Percentiles rank a stretch among this genome's conserved stretches.
phyloP scores from a whole-genome alignment of 2,888 invertebrate species.

The Clivina fossor region DNA sequence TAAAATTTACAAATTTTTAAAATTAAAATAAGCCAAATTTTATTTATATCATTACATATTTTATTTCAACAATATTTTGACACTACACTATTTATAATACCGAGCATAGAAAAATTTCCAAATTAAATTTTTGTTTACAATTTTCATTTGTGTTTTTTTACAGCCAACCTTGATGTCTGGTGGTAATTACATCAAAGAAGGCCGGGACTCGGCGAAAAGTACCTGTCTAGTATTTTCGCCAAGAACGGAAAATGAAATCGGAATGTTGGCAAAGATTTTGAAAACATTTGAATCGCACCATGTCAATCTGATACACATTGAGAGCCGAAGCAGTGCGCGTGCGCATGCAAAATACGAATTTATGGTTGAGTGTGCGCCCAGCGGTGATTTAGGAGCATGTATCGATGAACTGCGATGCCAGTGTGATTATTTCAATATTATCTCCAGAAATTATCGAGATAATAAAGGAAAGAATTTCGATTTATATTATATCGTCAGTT shows the following conservation, averaged over 20 bases:
- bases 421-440: constrained; percentile 81
- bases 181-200: constrained; percentile 82
- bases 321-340: constrained; percentile 86
- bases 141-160: too few species aligned
- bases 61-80: too few species aligned
- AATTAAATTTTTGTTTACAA: too few species aligned
- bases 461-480: constrained; percentile 73
- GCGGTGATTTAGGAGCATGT: constrained; percentile 73
- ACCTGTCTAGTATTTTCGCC: constrained; percentile 88
- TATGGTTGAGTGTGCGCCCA: constrained; percentile 87
- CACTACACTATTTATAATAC: too few species aligned
- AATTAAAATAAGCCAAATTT: too few species aligned
- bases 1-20: too few species aligned
- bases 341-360: constrained; percentile 83
- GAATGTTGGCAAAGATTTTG: constrained; percentile 84
- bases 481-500: too few species aligned
- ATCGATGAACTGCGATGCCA: constrained; percentile 71
- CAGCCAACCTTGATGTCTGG: constrained; percentile 81
- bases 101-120: too few species aligned
- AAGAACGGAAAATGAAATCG: constrained; percentile 76
- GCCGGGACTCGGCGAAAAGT: constrained; percentile 72
- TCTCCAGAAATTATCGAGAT: constrained; percentile 84
- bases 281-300: constrained; percentile 80
- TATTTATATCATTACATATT: too few species aligned
- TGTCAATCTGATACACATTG: constrained; percentile 89